Evolutionary conservation across 2,797 vertebrate genomes (phyloP), one percentile per base, ranked within the genome.

Genomic region (Bradypodion ventrale): DNA sequence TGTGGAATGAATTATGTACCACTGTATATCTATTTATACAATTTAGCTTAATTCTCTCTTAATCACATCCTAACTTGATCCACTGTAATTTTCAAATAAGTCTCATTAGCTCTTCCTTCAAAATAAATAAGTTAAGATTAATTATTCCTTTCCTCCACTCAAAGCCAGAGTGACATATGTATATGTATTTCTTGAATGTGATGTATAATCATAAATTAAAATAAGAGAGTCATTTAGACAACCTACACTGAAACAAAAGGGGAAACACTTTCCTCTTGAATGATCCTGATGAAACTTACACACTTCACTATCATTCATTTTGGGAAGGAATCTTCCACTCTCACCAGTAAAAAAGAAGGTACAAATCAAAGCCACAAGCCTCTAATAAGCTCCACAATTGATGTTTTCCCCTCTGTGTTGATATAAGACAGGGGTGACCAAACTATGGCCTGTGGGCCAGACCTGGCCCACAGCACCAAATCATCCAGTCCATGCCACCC

Each of bases 1-100:
- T n/a, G n/a, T n/a, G n/a, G n/a, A n/a, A n/a, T n/a, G n/a, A n/a
- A n/a, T n/a, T n/a, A n/a, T n/a, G n/a, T n/a, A n/a, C n/a, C n/a
- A n/a, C n/a, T n/a, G n/a, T n/a, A n/a, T 60, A 70, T 77, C 52
- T 83, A 29, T 76, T 42, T 40, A 42, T 73, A 81, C 19, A 19
- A 60, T 9, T 59, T 68, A 59, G 29, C 68, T 76, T 75, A 25
- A 7, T 42, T 60, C 77, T 75, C 65, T 56, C 23, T 25, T 83
- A 56, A 59, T 32, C 40, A 69, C 37, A 42, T 27, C 5, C 69
- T 82, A 82, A 46, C 19, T 63, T 27, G 13, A 42, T 80, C 29
- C 16, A 80, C 8, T 42, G n/a, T 60, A 42, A 42, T 44, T 37
- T 72, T 42, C 13, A 77, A 78, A 46, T 69, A 40, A 56, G 12